Evolutionary conservation across 2,888 invertebrate genomes (phyloP), one percentile per base, ranked within the genome.

Genomic region (Alsophila aescularia): DNA sequence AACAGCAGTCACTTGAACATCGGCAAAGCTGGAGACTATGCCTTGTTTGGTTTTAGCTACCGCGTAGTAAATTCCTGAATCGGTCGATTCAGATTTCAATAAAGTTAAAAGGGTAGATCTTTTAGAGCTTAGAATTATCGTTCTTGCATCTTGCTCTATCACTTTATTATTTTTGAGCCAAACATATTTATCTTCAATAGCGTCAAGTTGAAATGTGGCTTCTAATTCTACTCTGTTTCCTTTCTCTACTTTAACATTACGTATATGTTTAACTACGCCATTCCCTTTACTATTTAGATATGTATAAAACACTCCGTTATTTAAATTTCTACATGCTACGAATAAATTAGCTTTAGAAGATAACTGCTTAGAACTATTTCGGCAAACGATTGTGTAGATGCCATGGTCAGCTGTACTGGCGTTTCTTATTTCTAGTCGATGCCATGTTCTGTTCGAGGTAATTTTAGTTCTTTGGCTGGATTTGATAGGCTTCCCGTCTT

Each of bases 31-130:
- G 9, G 75, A 73, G 8, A 67, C 58, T 13, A 69, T 40, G 8
- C 70, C 70, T 32, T 62, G 47, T 31, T 52, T 47, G 6, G 71
- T 65, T 61, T 62, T 69, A 6, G 58, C 57, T 8, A 75, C 60
- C 3, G 72, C 62, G n/a, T 55, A 66, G 52, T 76, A 77, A 13
- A 72, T 56, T 7, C 73, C 77, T n/a, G 69, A 41, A 51, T 77
- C 77, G 2, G 51, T 60, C n/a, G 58, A 34, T 54, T 57, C 53
- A 14, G 72, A 67, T 14, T 57, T 27, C 6, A 52, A 18, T 49
- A 76, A 66, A 2, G 60, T 48, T 8, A 66, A 50, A 9, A 66
- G 2, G 0, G 42, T 53, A 2, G 31, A 52, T n/a, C 27, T 53
- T 9, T 43, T 50, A 13, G 53, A 60, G 10, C 54, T 61, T 5